A percentile compares a stretch with the other conserved stretches of the same genome.
These are phyloP conservation scores for Drosophila sp. DNA, from an alignment of 1,140 invertebrate species.

Conservation along the genomic window DNA sequence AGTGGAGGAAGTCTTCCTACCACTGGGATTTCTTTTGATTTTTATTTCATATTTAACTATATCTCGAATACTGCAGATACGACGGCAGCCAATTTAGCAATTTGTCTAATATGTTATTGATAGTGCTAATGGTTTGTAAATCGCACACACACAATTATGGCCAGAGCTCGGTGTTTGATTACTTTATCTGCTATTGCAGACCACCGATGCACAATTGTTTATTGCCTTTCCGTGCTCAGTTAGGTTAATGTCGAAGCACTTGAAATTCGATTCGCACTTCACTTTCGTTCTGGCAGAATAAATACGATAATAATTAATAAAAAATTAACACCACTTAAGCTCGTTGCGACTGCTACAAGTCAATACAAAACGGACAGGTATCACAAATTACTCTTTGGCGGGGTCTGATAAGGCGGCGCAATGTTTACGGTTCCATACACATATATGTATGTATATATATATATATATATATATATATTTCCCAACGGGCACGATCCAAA, in stretches of 20 bases:
- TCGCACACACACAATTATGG: slow-evolving; percentile 41
- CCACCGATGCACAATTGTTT: slow-evolving; percentile 48
- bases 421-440: slow-evolving; percentile 30
- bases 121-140: slow-evolving; percentile 76
- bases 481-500: slow-evolving; percentile 42
- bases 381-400: slow-evolving; percentile 79
- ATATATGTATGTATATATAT: slow-evolving; percentile 14
- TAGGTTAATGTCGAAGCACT: slow-evolving; percentile 36
- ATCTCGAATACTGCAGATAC: slow-evolving; percentile 32
- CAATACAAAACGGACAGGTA: slow-evolving; percentile 76
- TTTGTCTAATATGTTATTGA: slow-evolving; percentile 76
- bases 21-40: slow-evolving; percentile 15
- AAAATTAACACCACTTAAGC: slow-evolving; percentile 81
- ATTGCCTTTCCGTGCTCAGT: slow-evolving; percentile 30
- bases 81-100: slow-evolving; percentile 71
- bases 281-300: slow-evolving; percentile 64
- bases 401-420: slow-evolving; percentile 63
- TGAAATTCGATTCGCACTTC: slow-evolving; percentile 53
- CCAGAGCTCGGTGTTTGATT: slow-evolving; percentile 21
- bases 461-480: slow-evolving; percentile 5
- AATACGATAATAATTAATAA: slow-evolving; percentile 80
- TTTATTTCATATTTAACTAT: slow-evolving; percentile 2
- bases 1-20: background rate
- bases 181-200: slow-evolving; percentile 25
- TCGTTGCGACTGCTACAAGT: slow-evolving; percentile 58